These are phyloP conservation scores for Caenorhabditis elegans DNA, from an alignment of 1,140 invertebrate genomes.

Conservation along the genomic window WBcel235 BX284606.5:11137001-11137500, in stretches of 20 bases:
- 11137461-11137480: background rate
- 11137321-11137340: constrained; percentile 19
- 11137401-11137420: background rate
- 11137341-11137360: constrained; percentile 9
- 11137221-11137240: background rate
- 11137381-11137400: background rate
- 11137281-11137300: background rate
- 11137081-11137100: constrained; percentile 23
- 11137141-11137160: constrained; percentile 15
- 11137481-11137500: constrained; percentile 5
- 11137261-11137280: too few species aligned
- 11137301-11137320: background rate
- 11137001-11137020: too few species aligned
- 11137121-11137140: constrained; percentile 21
- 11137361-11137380: background rate
- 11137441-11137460: background rate
- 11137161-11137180: constrained; percentile 8
- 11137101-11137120: constrained; percentile 28
- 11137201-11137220: constrained; percentile 25
- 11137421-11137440: background rate
- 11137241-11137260: constrained; percentile 10
- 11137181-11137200: constrained; percentile 5
- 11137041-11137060: background rate
- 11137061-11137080: constrained; percentile 11
- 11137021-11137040: background rate